Conservation (phyloP, 1,140 invertebrate species). For the Cydia pomonella region DNA sequence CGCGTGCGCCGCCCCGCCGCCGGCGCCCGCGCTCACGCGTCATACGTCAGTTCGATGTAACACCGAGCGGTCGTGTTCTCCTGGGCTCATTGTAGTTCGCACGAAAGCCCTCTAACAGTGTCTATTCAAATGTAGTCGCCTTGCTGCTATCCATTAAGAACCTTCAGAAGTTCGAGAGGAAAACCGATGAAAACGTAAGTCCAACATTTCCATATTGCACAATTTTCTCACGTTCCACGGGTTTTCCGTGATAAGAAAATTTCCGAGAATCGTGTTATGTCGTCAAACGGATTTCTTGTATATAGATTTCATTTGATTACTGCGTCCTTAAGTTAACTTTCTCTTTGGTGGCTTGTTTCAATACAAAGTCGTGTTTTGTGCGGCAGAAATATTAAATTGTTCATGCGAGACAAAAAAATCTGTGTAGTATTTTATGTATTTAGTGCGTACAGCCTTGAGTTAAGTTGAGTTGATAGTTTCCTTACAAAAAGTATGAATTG, state of each 20-base stretch:
- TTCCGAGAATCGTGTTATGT: conserved; percentile 44
- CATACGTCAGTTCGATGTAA: conserved; percentile 74
- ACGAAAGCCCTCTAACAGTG: conserved; percentile 74
- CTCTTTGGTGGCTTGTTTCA: conserved; percentile 1
- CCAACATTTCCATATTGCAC: conserved; percentile 36
- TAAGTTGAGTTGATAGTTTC: conserved; percentile 17
- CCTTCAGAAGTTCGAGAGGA: conserved; percentile 67
- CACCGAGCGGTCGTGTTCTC: conserved; percentile 68
- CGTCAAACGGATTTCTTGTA: conserved; percentile 45
- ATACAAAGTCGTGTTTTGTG: neutral
- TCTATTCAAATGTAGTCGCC: conserved; percentile 77
- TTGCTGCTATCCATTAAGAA: conserved; percentile 62
- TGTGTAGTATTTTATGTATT: neutral
- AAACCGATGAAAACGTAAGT: conserved; percentile 77
- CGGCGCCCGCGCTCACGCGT: conserved; percentile 38
- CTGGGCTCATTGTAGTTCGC: conserved; percentile 77
- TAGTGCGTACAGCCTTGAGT: neutral
- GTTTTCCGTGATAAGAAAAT: conserved; percentile 28
- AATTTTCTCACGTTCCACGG: conserved; percentile 42
- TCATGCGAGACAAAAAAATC: neutral
- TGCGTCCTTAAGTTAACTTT: conserved; percentile 28
- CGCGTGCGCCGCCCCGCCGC: conserved; percentile 24
- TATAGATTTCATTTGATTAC: neutral
- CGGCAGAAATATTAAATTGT: neutral
- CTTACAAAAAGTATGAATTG: conserved; percentile 6